phyloP scores from a whole-genome alignment of 2,888 invertebrate genomes.

The Pollenia labialis region DNA sequence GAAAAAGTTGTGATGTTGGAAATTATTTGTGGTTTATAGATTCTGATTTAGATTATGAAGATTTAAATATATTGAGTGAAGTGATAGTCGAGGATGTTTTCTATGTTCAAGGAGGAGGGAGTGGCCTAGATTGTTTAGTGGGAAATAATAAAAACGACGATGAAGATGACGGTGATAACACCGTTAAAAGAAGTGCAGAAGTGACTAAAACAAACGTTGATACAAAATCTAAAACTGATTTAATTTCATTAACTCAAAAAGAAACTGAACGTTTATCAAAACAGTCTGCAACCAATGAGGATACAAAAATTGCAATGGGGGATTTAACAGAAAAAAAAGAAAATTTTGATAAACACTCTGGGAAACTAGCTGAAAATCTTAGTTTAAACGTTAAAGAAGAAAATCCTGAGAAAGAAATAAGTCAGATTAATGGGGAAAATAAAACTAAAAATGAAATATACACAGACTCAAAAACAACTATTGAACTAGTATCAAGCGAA shows the following conservation, averaged over 20 bases:
- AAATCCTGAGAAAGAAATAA: background rate
- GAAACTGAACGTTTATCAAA: conserved; percentile 78
- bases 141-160: conserved; percentile 86
- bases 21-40: conserved; percentile 48
- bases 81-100: conserved; percentile 90
- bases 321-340: background rate
- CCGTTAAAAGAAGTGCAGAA: background rate
- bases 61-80: conserved; percentile 86
- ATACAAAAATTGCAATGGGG: background rate
- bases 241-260: background rate
- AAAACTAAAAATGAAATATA: background rate
- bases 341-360: background rate
- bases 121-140: conserved; percentile 89
- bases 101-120: conserved; percentile 87
- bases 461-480: background rate
- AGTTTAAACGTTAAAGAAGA: conserved; percentile 12
- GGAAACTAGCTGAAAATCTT: background rate
- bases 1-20: conserved; percentile 87
- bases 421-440: conserved; percentile 25
- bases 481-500: background rate
- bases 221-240: background rate
- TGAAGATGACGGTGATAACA: background rate
- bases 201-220: background rate
- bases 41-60: conserved; percentile 15
- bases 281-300: conserved; percentile 35